Base-by-base conservation (phyloP, 2,797 vertebrate genomes). In the Picus viridis region DNA sequence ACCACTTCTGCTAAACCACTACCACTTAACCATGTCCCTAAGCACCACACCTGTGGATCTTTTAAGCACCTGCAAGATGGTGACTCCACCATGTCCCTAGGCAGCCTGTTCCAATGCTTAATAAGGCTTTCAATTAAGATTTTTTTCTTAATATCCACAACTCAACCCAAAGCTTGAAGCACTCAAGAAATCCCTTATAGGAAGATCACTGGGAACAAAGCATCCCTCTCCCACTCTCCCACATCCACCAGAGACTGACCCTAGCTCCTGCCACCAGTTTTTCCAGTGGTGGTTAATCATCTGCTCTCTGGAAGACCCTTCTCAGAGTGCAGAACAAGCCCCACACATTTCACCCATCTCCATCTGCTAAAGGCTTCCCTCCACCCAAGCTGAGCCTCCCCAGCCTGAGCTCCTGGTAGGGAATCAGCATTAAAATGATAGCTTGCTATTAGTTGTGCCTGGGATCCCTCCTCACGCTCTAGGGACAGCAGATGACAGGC, bases 391-490 rank as follows among this genome's bases (percentile, higher is more conserved):
- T 95, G 59, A 91, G 80, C 83, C 76, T 92, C 89, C 85, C 89
- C 92, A 76, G 83, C 68, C 59, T 57, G 56, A 80, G 73, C 72
- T 71, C 88, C 85, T 13, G 17, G 82, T 72, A 94, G 82, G 93
- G 95, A 97, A 97, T 96, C 95, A 97, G 96, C 95, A 96, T 95
- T 84, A 93, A 96, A 96, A 94, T 83, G 94, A 96, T 94, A 80
- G 54, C 62, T 93, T 62, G 82, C 96, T 96, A 96, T 96, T 97
- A 97, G 89, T 30, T 13, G 92, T 90, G 94, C 76, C 89, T 94
- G 51, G 17, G 92, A 93, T 95, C 96, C 95, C 82, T 47, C 83
- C 86, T 96, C 95, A 95, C 65, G 59, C 96, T 88, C 94, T 59
- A 69, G 93, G 94, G 96, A 51, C 84, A 51, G 77, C 89, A 71